Base-by-base conservation (phyloP, 2,888 invertebrate species). In the Lymantria monacha region DNA sequence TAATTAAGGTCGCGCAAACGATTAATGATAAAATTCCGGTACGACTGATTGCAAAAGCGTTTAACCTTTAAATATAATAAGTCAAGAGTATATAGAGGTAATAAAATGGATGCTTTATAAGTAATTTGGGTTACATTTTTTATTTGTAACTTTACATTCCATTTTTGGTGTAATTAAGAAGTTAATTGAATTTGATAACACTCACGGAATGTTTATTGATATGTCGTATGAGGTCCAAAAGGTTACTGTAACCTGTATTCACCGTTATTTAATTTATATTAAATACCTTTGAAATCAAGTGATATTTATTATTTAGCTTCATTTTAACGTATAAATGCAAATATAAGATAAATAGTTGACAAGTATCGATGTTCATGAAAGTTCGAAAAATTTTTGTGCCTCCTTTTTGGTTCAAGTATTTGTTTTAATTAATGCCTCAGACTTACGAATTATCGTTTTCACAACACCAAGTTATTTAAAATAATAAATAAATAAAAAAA, bases 11-110 rank as follows among this genome's bases (percentile, higher is more conserved):
- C 51, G 59, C 66, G 66, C 68, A 63, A 61, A 43, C 48, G 57
- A 61, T 60, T 63, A 57, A 52, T 66, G 60, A 65, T 68, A 54
- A 59, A 66, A 65, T 63, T 60, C 22, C 22, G 22, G 22, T 42
- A 13, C 15, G 46, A 40, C 22, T 47, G 60, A 60, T 66, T 54
- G 45, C 53, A 51, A 55, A 22, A 5, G 22, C 22, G 22, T 55
- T 37, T 60, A 60, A 63, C 66, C 57, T 48, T 51, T 38, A 59
- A 49, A 48, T 46, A 53, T 60, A 42, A 42, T 14, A 11, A 47
- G 9, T 49, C 57, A 33, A 42, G 48, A 44, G 5, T 9, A 51
- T 22, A 22, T 48, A 42, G 40, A 44, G 42, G 52, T 48, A 45
- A 15, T 48, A 33, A 48, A 46, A 53, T 44, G 42, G 38, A 46